Percentiles rank a stretch among this genome's conserved stretches.
Conservation (phyloP, 2,888 invertebrate genomes). For the Macrosiphum euphorbiae region DNA sequence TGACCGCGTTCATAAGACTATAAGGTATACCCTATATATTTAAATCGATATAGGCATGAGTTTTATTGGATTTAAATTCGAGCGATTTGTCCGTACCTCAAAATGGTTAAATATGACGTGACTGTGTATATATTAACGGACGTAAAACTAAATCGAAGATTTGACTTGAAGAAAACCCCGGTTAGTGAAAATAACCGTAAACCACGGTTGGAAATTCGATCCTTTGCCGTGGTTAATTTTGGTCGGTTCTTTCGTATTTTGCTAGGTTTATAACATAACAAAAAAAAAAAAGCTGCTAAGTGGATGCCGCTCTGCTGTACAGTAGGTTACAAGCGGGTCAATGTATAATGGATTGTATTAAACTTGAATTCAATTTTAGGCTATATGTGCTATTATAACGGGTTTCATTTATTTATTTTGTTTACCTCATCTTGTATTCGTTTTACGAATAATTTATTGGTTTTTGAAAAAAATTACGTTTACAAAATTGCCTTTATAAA, state of each 20-base stretch:
- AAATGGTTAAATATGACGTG: background rate
- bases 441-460: background rate
- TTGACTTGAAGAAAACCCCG: background rate
- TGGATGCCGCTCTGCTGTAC: no score
- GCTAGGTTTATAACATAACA: background rate
- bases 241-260: background rate
- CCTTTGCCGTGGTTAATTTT: background rate
- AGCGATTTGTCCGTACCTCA: background rate
- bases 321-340: no score
- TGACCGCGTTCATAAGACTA: background rate
- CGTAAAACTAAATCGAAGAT: background rate
- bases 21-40: background rate
- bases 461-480: background rate
- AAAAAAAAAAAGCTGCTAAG: no score
- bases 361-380: background rate
- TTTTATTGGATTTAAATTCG: background rate
- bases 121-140: background rate
- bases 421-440: background rate
- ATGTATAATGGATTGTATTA: no score
- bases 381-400: background rate
- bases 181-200: background rate
- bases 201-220: background rate
- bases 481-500: background rate
- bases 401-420: background rate
- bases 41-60: background rate